A percentile compares a stretch with the other conserved stretches of the same genome.
phyloP scores from a whole-genome alignment of 2,113 vertebrate genomes.

The Ariopsis seemanni region DNA sequence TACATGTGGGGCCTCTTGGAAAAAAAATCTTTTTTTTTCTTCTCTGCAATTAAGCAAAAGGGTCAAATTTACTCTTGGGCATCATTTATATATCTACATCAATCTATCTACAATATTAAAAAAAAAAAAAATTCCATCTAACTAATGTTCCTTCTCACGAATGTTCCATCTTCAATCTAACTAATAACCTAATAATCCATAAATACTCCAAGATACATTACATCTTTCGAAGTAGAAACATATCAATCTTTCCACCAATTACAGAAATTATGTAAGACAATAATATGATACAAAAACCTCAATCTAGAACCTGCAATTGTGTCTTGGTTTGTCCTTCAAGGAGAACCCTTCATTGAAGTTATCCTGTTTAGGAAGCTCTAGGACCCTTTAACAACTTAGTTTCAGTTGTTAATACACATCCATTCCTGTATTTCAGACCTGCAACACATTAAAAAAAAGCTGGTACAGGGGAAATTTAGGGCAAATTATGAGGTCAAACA shows the following conservation, averaged over 20 bases:
- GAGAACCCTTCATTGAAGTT: background rate
- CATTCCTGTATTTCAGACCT: too few species aligned
- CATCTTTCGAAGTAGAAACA: background rate
- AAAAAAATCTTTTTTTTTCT: background rate
- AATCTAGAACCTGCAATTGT: background rate
- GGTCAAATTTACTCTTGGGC: background rate
- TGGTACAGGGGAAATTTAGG: too few species aligned
- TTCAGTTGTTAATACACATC: too few species aligned
- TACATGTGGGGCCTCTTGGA: background rate
- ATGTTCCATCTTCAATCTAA: too few species aligned
- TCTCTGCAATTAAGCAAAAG: background rate
- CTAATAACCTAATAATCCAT: background rate
- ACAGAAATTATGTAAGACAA: background rate
- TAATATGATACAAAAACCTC: background rate
- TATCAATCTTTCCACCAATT: background rate
- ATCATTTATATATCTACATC: background rate
- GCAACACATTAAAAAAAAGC: too few species aligned
- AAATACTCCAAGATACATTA: background rate
- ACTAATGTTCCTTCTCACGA: too few species aligned
- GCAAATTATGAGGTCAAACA: too few species aligned
- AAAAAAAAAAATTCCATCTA: background rate
- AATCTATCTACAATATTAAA: background rate
- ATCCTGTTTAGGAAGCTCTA: background rate
- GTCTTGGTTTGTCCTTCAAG: background rate
- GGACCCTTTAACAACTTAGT: background rate